Evolutionary conservation across 2,888 invertebrate species (phyloP), one percentile per base, ranked within the genome.

Genomic region (Acanthosoma haemorrhoidale): DNA sequence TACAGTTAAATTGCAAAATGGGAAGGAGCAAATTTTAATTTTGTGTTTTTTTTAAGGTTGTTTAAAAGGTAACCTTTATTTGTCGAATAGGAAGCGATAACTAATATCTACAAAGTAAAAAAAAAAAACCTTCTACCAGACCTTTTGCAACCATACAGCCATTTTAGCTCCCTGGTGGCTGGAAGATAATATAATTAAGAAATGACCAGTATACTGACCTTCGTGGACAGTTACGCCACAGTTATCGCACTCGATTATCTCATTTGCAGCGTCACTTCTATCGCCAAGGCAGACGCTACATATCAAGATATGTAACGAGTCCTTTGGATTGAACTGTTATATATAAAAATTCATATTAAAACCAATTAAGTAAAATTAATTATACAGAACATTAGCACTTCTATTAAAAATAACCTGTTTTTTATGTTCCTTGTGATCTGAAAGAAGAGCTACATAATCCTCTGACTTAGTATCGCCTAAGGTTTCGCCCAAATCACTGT

Each of bases 191-290:
- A n/a, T 9, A 36, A 36, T 36, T 36, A 36, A 9, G 11, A 9
- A 36, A 57, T n/a, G 21, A 57, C 25, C n/a, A 11, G n/a, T 8
- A 15, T 57, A 43, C 16, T 8, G 80, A 88, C 90, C 95, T 86
- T 97, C 97, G 81, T 97, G 97, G 3, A 97, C 96, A 43, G 94
- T 92, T 4, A 96, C 92, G 2, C 95, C 95, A 82, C 97, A 97
- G 21, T 93, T 91, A 82, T 97, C 97, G 81, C 97, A 97, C 81
- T 96, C 96, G 0, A 97, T 93, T 76, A 97, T 95, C 81, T 97
- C 97, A 82, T 97, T 96, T 69, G 91, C 86, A 76, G 92, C 92
- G 82, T 94, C 94, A 80, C 94, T 95, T 76, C 90, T 86, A 75
- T 96, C 96, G 1, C 96, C 95, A 67, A 96, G 83, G 78, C 97